phyloP scores from a whole-genome alignment of 2,113 vertebrate species.

The Morone chrysops region DNA sequence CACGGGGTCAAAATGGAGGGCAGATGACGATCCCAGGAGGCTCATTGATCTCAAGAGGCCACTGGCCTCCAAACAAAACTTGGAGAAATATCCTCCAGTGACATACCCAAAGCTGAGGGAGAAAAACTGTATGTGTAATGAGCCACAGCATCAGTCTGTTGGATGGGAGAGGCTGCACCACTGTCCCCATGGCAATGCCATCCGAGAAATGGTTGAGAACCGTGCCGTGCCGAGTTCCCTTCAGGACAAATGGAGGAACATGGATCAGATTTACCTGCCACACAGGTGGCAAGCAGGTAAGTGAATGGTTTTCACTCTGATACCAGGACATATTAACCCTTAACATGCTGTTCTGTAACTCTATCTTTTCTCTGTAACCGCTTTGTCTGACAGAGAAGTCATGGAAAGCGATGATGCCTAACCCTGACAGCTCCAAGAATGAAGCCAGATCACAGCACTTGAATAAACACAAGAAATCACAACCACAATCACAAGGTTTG shows the following conservation, averaged over 20 bases:
- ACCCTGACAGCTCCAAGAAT: slow-evolving; percentile 49
- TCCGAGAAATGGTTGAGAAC: slow-evolving; percentile 69
- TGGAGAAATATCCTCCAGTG: slow-evolving; percentile 41
- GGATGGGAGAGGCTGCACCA: slow-evolving; percentile 39
- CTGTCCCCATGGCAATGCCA: slow-evolving; percentile 54
- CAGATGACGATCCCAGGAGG: slow-evolving; percentile 4
- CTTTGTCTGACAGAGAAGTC: slow-evolving; percentile 59
- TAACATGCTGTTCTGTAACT: background rate
- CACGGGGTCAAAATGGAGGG: slow-evolving; percentile 16
- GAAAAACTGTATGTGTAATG: slow-evolving; percentile 58
- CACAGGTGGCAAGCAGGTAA: slow-evolving; percentile 72
- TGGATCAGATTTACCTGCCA: slow-evolving; percentile 39
- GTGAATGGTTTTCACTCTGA: background rate
- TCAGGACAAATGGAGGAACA: slow-evolving; percentile 55
- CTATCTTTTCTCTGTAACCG: background rate
- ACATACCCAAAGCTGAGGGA: slow-evolving; percentile 60
- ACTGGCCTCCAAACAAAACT: slow-evolving; percentile 54
- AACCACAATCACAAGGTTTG: slow-evolving; percentile 72
- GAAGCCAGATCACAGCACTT: slow-evolving; percentile 62
- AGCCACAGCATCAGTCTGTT: slow-evolving; percentile 22
- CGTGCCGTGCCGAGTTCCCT: background rate
- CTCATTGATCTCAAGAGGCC: slow-evolving; percentile 16
- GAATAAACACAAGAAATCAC: slow-evolving; percentile 72
- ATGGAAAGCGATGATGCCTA: slow-evolving; percentile 46
- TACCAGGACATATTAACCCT: background rate